Conservation (phyloP, 1,140 invertebrate genomes). For the Telenomus remus region DNA sequence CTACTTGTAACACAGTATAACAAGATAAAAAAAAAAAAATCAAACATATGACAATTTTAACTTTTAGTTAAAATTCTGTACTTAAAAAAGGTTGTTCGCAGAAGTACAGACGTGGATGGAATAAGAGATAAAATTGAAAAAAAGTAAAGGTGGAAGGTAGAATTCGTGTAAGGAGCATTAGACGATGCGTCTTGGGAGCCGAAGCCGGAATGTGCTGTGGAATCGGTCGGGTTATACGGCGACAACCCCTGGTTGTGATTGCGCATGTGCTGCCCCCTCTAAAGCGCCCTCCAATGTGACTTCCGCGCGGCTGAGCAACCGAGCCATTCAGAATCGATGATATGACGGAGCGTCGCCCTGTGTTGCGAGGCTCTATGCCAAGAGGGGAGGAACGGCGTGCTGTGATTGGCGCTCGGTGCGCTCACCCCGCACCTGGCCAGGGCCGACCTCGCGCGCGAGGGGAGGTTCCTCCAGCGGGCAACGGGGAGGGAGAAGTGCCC, state of each 20-base stretch:
- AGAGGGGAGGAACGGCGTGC: conserved; percentile 45
- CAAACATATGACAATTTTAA: too few species aligned
- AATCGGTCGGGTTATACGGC: neutral
- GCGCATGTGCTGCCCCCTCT: conserved; percentile 55
- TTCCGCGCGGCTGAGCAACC: conserved; percentile 74
- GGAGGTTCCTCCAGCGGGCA: conserved; percentile 25
- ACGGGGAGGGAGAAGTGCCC: neutral
- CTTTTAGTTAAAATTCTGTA: too few species aligned
- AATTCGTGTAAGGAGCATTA: too few species aligned
- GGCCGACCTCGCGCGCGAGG: conserved; percentile 44
- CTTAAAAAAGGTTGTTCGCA: neutral
- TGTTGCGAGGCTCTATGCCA: conserved; percentile 3
- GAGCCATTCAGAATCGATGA: conserved; percentile 76
- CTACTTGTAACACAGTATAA: neutral
- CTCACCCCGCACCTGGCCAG: conserved; percentile 36
- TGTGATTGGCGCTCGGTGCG: conserved; percentile 53
- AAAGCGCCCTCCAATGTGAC: conserved; percentile 72
- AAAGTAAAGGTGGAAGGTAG: too few species aligned
- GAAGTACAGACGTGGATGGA: neutral
- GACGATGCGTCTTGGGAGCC: neutral
- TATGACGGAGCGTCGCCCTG: conserved; percentile 62
- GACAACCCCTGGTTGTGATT: conserved; percentile 18
- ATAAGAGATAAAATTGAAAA: too few species aligned
- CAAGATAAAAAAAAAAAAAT: too few species aligned
- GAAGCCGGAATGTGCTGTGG: conserved; percentile 5